Conservation (phyloP, 1,140 invertebrate genomes). For the Drosophila suzukii region DNA sequence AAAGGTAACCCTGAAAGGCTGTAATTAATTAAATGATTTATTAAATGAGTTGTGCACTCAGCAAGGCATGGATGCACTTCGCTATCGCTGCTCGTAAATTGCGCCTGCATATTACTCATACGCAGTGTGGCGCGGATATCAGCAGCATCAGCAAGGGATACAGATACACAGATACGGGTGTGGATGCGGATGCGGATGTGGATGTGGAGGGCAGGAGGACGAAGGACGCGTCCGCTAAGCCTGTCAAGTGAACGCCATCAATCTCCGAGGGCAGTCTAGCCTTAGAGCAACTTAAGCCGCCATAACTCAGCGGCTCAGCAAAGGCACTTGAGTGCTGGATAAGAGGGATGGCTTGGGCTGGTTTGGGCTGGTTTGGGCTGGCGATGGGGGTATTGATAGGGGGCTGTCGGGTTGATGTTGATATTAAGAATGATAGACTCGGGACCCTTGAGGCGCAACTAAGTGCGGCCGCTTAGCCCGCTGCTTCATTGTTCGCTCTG, state of each 20-base stretch:
- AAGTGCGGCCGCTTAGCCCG: conserved; percentile 10
- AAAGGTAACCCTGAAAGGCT: background rate
- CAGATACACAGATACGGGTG: background rate
- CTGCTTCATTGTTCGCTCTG: conserved; percentile 4
- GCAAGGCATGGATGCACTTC: conserved; percentile 21
- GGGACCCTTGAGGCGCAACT: conserved; percentile 25
- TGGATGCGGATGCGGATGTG: background rate
- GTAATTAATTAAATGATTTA: conserved; percentile 77
- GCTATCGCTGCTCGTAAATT: conserved; percentile 23
- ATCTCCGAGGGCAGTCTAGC: conserved; percentile 44
- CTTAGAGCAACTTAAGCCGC: conserved; percentile 42
- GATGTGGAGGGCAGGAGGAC: background rate
- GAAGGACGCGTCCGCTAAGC: conserved; percentile 37
- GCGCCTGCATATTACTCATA: conserved; percentile 46
- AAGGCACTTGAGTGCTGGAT: conserved; percentile 31
- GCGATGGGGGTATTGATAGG: background rate
- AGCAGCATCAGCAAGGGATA: conserved; percentile 7
- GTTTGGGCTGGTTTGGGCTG: background rate
- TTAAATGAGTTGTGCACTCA: conserved; percentile 61
- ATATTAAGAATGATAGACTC: conserved; percentile 39
- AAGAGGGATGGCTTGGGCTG: background rate
- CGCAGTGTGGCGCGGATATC: conserved; percentile 16
- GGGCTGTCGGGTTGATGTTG: conserved; percentile 19
- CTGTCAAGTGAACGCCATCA: conserved; percentile 58
- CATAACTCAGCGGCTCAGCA: conserved; percentile 65